Conservation (phyloP, 2,888 invertebrate species). For the Drosophila kanekoi region DNA sequence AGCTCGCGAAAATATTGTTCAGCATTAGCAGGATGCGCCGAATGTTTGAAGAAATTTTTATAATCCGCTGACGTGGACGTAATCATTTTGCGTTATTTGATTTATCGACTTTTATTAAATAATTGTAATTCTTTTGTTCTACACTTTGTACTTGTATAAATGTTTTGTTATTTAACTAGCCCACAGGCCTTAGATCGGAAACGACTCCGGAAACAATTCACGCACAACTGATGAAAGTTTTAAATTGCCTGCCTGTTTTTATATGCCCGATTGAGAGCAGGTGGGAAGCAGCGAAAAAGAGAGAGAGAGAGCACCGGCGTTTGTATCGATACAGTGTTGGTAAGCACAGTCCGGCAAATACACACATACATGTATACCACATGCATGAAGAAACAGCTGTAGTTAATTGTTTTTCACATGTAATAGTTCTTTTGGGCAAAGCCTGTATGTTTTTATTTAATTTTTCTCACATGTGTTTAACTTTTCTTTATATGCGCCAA, state of each 20-base stretch:
- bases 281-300: conserved; percentile 4
- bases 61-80: conserved; percentile 75
- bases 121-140: not conserved
- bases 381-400: conserved; percentile 30
- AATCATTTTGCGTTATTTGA: conserved; percentile 66
- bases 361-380: not conserved
- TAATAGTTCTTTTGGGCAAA: conserved; percentile 39
- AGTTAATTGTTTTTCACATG: conserved; percentile 19
- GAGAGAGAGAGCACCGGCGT: conserved; percentile 30
- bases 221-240: conserved; percentile 63
- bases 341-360: conserved; percentile 1
- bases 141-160: too few relatives aligned
- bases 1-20: conserved; percentile 77
- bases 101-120: conserved; percentile 11
- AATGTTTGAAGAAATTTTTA: conserved; percentile 74
- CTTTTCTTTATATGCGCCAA: not conserved
- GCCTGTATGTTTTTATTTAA: conserved; percentile 38
- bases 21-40: conserved; percentile 81
- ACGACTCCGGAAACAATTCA: conserved; percentile 40
- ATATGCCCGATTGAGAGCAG: conserved; percentile 26
- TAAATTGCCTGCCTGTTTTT: conserved; percentile 48
- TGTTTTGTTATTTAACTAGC: too few relatives aligned
- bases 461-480: conserved; percentile 9
- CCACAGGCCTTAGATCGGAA: conserved; percentile 7
- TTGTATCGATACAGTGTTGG: conserved; percentile 39